Base-by-base conservation (phyloP, 2,797 vertebrate genomes). In the Hydrocynus forskahlii region DNA sequence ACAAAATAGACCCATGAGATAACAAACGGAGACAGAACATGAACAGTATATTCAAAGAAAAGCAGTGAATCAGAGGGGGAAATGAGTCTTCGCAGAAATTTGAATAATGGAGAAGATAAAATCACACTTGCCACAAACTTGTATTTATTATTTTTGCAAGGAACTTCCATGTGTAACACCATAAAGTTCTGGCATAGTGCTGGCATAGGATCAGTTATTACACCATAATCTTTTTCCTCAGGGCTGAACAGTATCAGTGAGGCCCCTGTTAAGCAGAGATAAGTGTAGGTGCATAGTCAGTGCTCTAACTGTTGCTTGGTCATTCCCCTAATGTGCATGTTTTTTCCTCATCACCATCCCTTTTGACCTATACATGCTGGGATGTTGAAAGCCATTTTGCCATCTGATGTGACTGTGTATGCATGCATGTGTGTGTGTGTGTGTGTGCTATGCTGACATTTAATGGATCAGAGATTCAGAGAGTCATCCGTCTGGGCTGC, bases 371-470 rank as follows among this genome's bases (percentile, higher is more conserved):
- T 19, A 62, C 17, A 12, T 78, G 70, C 68, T 77, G 8, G 17
- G 40, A 75, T 59, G 76, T 69, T 85, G 40, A 81, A 83, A 72
- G 55, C 35, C 69, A 54, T 71, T 82, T 68, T 62, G 40, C 38
- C 72, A 66, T 81, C 80, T 80, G 66, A 79, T 81, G 75, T 67
- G 29, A 50, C 29, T n/a, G 25, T 62, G 60, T 14, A n/a, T 9
- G 7, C 23, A n/a, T 54, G 52, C 16, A 14, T 54, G 52, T n/a
- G 55, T 57, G 55, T 60, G 57, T 60, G 9, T 7, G 25, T 55
- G 38, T 66, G 38, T 59, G 71, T n/a, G n/a, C n/a, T n/a, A n/a
- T 81, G 25, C 25, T 87, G 83, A 82, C 75, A 80, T 82, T 81
- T 80, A 74, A 45, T 83, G 84, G 72, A 62, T 72, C 52, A 68